These are phyloP conservation scores for Temnopleurus reevesii DNA, from an alignment of 53 echinoderm and acorn worm species.

Conservation along the genomic window DNA sequence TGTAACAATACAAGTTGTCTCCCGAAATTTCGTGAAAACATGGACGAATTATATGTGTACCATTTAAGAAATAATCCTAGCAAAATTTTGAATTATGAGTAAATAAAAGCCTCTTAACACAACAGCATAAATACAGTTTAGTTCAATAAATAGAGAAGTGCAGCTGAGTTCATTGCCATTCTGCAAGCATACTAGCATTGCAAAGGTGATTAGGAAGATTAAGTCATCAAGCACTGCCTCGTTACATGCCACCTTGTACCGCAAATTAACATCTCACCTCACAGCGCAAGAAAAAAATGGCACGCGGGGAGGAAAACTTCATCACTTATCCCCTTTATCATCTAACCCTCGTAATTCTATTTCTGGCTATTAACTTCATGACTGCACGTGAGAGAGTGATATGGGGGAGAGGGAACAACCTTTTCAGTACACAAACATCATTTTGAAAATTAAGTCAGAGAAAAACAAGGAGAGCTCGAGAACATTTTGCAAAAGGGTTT, in stretches of 20 bases:
- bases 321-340: background rate
- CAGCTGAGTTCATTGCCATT: slow-evolving; percentile 6
- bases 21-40: too few species aligned
- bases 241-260: background rate
- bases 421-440: background rate
- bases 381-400: background rate
- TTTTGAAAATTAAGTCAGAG: background rate
- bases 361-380: background rate
- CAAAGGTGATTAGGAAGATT: slow-evolving; percentile 18
- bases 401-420: background rate
- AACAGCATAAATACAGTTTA: too few species aligned
- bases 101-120: too few species aligned
- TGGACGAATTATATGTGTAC: too few species aligned
- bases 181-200: background rate
- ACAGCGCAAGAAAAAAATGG: slow-evolving; percentile 2
- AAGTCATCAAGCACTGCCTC: slow-evolving; percentile 27
- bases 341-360: slow-evolving; percentile 1
- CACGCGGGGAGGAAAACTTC: background rate
- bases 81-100: too few species aligned
- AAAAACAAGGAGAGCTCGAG: background rate
- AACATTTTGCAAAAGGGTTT: slow-evolving; percentile 7
- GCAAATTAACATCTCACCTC: slow-evolving; percentile 37
- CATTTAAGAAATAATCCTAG: too few species aligned
- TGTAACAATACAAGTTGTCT: too few species aligned
- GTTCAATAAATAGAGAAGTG: slow-evolving; percentile 1